Evolutionary conservation across 2,888 invertebrate species (phyloP).

Genomic region (Nycteola revayana): DNA sequence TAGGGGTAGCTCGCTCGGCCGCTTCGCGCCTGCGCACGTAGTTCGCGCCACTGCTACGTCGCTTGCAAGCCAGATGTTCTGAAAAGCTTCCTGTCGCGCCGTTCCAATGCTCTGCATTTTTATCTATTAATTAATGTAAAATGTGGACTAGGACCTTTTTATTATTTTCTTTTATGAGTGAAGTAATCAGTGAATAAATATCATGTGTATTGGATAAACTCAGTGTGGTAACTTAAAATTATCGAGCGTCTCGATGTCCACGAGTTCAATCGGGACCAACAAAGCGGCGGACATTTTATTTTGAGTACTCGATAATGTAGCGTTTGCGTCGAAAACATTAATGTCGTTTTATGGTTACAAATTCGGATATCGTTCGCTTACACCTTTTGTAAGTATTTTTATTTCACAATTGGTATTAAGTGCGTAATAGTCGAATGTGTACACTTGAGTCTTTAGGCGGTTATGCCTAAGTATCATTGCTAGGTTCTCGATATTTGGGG

Average conservation of each 20-base stretch:
- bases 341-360: conserved; percentile 80
- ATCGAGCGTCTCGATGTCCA: conserved; percentile 80
- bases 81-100: conserved; percentile 77
- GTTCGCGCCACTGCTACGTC: conserved; percentile 82
- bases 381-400: conserved; percentile 79
- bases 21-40: conserved; percentile 79
- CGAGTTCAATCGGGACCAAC: conserved; percentile 81
- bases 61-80: conserved; percentile 81
- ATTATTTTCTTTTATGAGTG: conserved; percentile 63
- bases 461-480: conserved; percentile 62
- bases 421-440: conserved; percentile 45
- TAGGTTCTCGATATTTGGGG: conserved; percentile 67
- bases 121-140: conserved; percentile 63
- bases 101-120: conserved; percentile 68
- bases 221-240: conserved; percentile 63
- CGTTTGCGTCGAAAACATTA: conserved; percentile 79
- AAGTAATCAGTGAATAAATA: conserved; percentile 64
- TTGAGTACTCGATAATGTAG: conserved; percentile 83
- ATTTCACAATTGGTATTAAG: conserved; percentile 44
- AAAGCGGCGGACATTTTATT: conserved; percentile 84
- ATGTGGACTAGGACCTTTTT: conserved; percentile 69
- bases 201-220: conserved; percentile 65
- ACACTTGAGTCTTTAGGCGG: conserved; percentile 53
- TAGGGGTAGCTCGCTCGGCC: conserved; percentile 73
- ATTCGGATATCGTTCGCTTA: conserved; percentile 77